These are phyloP conservation scores for Acronicta aceris DNA, from an alignment of 2,888 invertebrate species.

Conservation along the genomic window DNA sequence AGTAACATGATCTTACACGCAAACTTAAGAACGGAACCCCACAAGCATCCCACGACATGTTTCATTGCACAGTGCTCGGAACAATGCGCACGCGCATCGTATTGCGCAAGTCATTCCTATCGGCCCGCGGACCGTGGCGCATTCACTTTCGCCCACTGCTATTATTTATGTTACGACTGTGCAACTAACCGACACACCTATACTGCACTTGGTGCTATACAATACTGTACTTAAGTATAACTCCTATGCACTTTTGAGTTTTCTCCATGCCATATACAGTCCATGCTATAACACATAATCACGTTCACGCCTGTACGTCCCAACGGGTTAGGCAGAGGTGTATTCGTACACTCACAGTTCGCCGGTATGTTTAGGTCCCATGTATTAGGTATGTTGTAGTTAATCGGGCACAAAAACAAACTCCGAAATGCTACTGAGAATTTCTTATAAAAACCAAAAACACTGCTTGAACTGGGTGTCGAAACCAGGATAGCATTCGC, in stretches of 20 bases:
- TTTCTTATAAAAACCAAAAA: too few relatives aligned
- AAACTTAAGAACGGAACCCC: conserved; percentile 36
- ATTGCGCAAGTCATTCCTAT: conserved; percentile 73
- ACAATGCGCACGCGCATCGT: conserved; percentile 65
- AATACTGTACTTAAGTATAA: conserved; percentile 17
- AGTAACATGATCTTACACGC: conserved; percentile 12
- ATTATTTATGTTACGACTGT: conserved; percentile 58
- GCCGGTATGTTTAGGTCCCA: too few relatives aligned
- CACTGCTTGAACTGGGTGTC: too few relatives aligned
- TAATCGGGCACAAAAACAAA: too few relatives aligned
- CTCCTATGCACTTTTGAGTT: neutral
- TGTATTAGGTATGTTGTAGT: too few relatives aligned
- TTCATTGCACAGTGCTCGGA: conserved; percentile 58
- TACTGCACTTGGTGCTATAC: conserved; percentile 17
- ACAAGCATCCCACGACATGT: conserved; percentile 57
- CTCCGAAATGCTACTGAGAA: too few relatives aligned
- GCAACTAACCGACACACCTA: conserved; percentile 42
- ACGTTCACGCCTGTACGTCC: too few relatives aligned
- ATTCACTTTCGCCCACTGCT: conserved; percentile 68
- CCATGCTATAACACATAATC: too few relatives aligned
- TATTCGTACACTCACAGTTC: too few relatives aligned
- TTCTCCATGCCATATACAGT: neutral
- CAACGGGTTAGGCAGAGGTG: too few relatives aligned
- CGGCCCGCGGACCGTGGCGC: conserved; percentile 63
- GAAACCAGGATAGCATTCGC: too few relatives aligned